Evolutionary conservation across 2,113 vertebrate species (phyloP).

Genomic region (Sterrhoptilus dennistouni): DNA sequence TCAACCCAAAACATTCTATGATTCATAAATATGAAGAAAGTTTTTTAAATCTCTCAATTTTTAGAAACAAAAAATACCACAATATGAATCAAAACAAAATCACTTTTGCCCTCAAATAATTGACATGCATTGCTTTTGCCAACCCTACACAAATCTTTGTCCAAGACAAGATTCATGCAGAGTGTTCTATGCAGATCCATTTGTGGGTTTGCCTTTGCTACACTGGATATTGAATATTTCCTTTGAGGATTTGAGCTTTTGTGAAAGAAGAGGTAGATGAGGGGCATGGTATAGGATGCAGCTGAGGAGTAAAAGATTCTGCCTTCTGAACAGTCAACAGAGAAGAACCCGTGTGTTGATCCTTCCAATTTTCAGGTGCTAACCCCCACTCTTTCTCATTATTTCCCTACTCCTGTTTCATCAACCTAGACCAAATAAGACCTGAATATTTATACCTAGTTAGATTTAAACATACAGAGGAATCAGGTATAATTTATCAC

Average conservation of each 20-base stretch:
- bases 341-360: rapidly evolving
- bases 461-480: neutral
- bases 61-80: neutral
- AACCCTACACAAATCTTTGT: neutral
- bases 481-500: neutral
- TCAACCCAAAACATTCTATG: neutral
- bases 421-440: neutral
- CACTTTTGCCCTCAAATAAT: neutral
- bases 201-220: neutral
- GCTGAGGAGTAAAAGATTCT: neutral
- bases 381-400: neutral
- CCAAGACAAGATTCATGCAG: neutral
- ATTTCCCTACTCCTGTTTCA: neutral
- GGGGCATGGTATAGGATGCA: rapidly evolving
- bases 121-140: neutral
- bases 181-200: neutral
- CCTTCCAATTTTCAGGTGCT: neutral
- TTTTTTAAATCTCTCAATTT: neutral
- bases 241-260: neutral
- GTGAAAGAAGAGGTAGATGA: neutral
- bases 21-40: neutral
- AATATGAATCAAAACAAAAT: neutral
- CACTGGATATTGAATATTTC: neutral
- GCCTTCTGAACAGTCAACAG: neutral
- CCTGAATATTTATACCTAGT: neutral